Evolutionary conservation across 2,888 invertebrate genomes (phyloP).

Genomic region (Drosophila limbata): DNA sequence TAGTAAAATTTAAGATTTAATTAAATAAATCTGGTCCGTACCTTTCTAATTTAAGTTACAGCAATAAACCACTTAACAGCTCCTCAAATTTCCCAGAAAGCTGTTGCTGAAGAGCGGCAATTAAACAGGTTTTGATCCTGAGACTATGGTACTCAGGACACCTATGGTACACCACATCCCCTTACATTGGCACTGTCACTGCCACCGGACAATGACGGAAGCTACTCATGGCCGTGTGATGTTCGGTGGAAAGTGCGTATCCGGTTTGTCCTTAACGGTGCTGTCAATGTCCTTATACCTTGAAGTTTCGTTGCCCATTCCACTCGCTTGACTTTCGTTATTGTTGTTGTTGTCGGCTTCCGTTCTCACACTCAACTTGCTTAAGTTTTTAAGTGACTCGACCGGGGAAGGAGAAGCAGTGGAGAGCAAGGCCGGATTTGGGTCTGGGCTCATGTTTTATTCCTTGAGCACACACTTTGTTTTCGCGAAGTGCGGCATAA

Average conservation of each 20-base stretch:
- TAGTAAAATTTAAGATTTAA: not conserved
- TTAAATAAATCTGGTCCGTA: not conserved
- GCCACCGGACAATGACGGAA: constrained; percentile 26
- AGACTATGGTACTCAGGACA: constrained; percentile 20
- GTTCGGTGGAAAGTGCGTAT: constrained; percentile 39
- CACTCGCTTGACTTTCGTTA: constrained; percentile 22
- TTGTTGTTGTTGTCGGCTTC: constrained; percentile 31
- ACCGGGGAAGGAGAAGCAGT: not conserved
- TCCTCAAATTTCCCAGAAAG: not conserved
- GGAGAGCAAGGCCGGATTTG: constrained; percentile 9
- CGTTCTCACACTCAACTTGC: constrained; percentile 50
- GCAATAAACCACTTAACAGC: constrained; percentile 9
- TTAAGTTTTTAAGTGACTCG: constrained; percentile 59
- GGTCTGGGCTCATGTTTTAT: constrained; percentile 68
- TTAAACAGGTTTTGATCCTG: constrained; percentile 41
- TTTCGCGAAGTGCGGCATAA: constrained; percentile 63
- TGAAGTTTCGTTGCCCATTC: constrained; percentile 10
- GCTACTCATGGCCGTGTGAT: constrained; percentile 12
- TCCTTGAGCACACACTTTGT: constrained; percentile 67
- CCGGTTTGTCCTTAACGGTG: constrained; percentile 15
- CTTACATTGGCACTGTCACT: not conserved
- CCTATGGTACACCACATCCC: constrained; percentile 18
- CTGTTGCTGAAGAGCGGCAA: constrained; percentile 53
- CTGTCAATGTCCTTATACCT: constrained; percentile 25
- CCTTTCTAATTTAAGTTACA: not conserved